Percentiles rank a stretch among this genome's conserved stretches.
These are phyloP conservation scores for Athalia circularis DNA, from an alignment of 2,888 invertebrate genomes.

Conservation along the genomic window DNA sequence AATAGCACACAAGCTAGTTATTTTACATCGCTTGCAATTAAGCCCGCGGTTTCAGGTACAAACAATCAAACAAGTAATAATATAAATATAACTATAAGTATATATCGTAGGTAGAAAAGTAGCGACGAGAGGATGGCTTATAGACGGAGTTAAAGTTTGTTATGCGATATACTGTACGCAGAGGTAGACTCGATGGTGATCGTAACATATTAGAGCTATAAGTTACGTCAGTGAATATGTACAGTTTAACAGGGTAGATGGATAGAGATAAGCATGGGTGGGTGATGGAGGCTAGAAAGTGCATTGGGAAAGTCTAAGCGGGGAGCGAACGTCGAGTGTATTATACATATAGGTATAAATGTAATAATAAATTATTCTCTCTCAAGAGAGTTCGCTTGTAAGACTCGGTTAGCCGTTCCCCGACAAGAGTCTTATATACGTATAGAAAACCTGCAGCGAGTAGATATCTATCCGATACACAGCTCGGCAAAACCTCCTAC, in stretches of 20 bases:
- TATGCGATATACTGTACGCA: not conserved
- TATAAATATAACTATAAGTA: not conserved
- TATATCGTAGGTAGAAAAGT: conserved; percentile 46
- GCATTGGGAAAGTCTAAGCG: conserved; percentile 66
- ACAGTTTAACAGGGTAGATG: conserved; percentile 32
- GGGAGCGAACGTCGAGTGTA: conserved; percentile 59
- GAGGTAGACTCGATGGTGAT: conserved; percentile 11
- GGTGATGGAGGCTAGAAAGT: conserved; percentile 65
- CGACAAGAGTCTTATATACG: not conserved
- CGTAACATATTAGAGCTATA: conserved; percentile 36
- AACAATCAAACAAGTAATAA: conserved; percentile 48
- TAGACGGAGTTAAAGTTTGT: not conserved
- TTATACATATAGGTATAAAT: conserved; percentile 53
- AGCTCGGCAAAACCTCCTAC: conserved; percentile 28
- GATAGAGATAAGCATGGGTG: conserved; percentile 42
- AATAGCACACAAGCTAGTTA: too few relatives aligned
- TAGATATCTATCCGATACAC: not conserved
- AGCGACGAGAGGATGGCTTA: conserved; percentile 46
- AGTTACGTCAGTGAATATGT: conserved; percentile 36
- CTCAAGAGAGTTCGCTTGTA: conserved; percentile 47
- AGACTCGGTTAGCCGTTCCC: not conserved
- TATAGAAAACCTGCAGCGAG: not conserved
- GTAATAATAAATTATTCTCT: conserved; percentile 69
- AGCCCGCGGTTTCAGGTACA: conserved; percentile 52
- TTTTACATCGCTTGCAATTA: conserved; percentile 47